Evolutionary conservation across 64 coral and sea anemone genomes (phyloP), one percentile per base, ranked within the genome.

Genomic region (Hydrozoanthus tunicans): DNA sequence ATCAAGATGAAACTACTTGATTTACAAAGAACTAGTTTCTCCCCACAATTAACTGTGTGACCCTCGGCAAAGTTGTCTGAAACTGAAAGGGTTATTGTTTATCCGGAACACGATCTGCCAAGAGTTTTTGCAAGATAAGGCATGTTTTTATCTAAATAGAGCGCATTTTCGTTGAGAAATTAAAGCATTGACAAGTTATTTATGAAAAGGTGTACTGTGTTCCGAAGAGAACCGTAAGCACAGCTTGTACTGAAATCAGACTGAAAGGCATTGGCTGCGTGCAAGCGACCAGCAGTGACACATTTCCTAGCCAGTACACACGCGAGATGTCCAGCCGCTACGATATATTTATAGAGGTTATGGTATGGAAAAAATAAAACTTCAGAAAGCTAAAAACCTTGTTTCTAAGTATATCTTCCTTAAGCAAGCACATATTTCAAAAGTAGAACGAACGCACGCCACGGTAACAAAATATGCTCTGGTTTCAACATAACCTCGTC

Each of bases 1-100:
- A 43, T 43, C 32, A 43, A 43, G 32, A 43, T 43, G 32, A 43
- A 43, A 43, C 32, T 43, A 43, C 32, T 43, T 43, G 32, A 43
- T 43, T 43, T 43, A 43, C 32, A 43, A 43, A 43, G 32, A 43
- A 43, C 32, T 43, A 43, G 32, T 43, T 43, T 43, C 32, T 43
- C 32, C 32, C 32, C 32, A 62, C 60, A 20, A 15, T 20, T 9
- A 72, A 51, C 83, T n/a, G 82, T 70, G 79, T 81, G 80, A 65
- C 80, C 80, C 27, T 64, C 27, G 80, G 80, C 80, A 6, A 82
- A 82, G 17, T 82, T 7, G 23, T 32, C 80, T 82, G 25, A 82
- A 10, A 64, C 11, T 82, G 59, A 82, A 82, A 82, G 80, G 80
- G 25, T 65, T 82, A 82, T 82, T 82, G 80, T 82, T 64, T 82